Conservation (phyloP, 2,113 vertebrate species). For the Mionectes macconnelli region DNA sequence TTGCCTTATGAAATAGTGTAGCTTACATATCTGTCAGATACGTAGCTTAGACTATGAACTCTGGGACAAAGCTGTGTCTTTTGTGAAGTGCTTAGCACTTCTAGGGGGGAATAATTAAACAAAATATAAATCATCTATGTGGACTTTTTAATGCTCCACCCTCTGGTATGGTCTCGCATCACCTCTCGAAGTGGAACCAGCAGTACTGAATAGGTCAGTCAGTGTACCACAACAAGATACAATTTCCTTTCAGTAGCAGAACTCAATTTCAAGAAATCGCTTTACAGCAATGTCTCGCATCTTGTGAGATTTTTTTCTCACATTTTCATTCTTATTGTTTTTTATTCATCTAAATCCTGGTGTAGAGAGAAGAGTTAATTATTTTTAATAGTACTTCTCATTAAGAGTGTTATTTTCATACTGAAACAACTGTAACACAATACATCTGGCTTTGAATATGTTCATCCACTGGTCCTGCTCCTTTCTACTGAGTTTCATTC, state of each 20-base stretch:
- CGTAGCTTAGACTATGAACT: neutral
- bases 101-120: neutral
- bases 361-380: neutral
- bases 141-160: neutral
- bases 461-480: neutral
- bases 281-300: neutral
- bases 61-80: neutral
- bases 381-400: neutral
- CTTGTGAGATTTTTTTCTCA: neutral
- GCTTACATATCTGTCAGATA: constrained; percentile 16
- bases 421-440: neutral
- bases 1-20: constrained; percentile 22
- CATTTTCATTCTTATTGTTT: neutral
- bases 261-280: neutral
- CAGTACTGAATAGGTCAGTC: neutral
- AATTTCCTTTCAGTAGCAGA: neutral
- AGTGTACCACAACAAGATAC: neutral
- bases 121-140: neutral
- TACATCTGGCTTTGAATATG: neutral
- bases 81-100: neutral
- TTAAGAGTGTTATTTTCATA: neutral
- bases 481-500: neutral
- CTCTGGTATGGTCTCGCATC: neutral
- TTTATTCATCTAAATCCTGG: neutral
- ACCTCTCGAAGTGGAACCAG: neutral